Evolutionary conservation across 23 tunicate genomes (phyloP).

Genomic region (Styela clava): DNA sequence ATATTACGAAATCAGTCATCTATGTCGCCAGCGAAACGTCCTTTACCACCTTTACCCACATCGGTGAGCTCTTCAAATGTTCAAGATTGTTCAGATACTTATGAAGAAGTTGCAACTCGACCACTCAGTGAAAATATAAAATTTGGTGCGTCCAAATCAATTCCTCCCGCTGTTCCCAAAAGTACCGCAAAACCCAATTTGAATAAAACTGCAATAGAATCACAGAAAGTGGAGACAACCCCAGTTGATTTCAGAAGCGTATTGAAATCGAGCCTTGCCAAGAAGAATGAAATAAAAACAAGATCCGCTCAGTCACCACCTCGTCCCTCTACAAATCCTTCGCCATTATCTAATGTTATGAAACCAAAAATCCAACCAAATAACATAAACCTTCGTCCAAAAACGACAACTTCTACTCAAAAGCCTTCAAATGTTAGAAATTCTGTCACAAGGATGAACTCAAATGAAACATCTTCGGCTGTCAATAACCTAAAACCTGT

Average conservation of each 20-base stretch:
- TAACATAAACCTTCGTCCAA: neutral
- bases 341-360: neutral
- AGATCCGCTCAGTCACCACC: slow-evolving; percentile 5
- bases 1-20: neutral
- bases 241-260: slow-evolving; percentile 6
- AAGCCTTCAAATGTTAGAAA: neutral
- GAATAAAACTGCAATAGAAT: neutral
- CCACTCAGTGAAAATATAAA: neutral
- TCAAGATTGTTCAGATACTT: neutral
- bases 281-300: neutral
- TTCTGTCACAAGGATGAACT: neutral
- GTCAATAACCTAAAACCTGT: neutral
- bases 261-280: neutral
- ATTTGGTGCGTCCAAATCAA: neutral
- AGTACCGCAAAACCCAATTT: neutral
- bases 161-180: slow-evolving; percentile 8
- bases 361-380: neutral
- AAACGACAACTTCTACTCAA: neutral
- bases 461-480: neutral
- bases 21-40: slow-evolving; percentile 26
- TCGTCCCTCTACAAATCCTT: slow-evolving; percentile 5
- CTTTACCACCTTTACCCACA: slow-evolving; percentile 25
- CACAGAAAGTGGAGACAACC: neutral
- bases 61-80: neutral
- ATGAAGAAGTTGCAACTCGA: slow-evolving; percentile 12